These are phyloP conservation scores for Pherbina coryleti DNA, from an alignment of 2,888 invertebrate genomes.

Conservation along the genomic window DNA sequence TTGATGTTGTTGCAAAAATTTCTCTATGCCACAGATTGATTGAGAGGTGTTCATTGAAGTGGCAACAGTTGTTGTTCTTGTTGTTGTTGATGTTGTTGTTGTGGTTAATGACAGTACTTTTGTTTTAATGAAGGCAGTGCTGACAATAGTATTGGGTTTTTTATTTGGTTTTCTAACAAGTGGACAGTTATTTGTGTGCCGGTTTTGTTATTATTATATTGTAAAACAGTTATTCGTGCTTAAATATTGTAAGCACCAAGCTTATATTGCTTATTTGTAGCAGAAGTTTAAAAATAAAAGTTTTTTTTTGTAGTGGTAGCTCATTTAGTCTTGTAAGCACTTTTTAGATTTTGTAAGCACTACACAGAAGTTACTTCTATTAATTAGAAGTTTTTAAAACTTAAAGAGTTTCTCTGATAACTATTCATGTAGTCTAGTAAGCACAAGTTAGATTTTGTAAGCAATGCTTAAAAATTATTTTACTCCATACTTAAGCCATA, in stretches of 20 bases:
- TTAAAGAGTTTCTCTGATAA: neutral
- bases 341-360: constrained; percentile 4
- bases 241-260: neutral
- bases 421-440: no score
- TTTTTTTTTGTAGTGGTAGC: neutral
- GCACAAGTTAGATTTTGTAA: no score
- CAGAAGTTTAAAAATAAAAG: no score
- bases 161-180: neutral
- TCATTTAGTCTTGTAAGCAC: neutral
- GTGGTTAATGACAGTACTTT: neutral
- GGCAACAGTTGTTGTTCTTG: neutral
- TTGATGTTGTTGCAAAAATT: neutral
- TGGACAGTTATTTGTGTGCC: neutral
- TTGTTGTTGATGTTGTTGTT: neutral
- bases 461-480: no score
- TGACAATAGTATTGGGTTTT: neutral
- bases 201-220: neutral
- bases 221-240: neutral
- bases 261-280: no score
- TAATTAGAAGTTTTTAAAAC: neutral
- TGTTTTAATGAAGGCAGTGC: neutral
- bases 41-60: neutral
- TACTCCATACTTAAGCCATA: no score
- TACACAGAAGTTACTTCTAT: no score
- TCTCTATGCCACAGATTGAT: neutral